These are phyloP conservation scores for Lycocerus yunnanus DNA, from an alignment of 2,888 invertebrate species.

Conservation along the genomic window DNA sequence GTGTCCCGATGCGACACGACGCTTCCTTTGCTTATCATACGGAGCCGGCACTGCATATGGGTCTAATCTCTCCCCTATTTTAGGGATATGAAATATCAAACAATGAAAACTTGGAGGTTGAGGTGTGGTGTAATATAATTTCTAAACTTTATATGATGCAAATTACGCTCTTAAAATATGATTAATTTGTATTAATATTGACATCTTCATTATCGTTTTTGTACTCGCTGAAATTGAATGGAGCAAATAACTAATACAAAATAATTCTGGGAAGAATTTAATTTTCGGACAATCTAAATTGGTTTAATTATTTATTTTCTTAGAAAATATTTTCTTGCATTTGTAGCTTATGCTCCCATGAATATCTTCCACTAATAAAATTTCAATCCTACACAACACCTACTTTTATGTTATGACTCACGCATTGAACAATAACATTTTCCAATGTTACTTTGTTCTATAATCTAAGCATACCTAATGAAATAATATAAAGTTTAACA, in stretches of 20 bases:
- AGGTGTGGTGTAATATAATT: too few relatives aligned
- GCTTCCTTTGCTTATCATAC: too few relatives aligned
- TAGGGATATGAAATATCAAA: too few relatives aligned
- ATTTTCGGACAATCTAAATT: background rate
- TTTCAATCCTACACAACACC: conserved; percentile 23
- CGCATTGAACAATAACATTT: conserved; percentile 11
- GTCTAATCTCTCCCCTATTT: too few relatives aligned
- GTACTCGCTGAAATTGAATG: background rate
- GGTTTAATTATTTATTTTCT: background rate
- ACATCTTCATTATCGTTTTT: background rate
- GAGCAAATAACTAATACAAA: background rate
- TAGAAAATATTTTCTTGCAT: background rate
- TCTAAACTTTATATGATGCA: background rate
- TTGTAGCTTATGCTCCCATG: background rate
- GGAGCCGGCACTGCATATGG: too few relatives aligned
- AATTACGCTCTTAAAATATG: background rate
- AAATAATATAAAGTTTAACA: background rate
- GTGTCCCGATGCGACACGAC: too few relatives aligned
- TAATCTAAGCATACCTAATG: background rate
- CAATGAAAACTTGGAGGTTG: too few relatives aligned
- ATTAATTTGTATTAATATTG: background rate
- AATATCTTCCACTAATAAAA: background rate
- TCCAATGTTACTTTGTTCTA: background rate
- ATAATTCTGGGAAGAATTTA: background rate
- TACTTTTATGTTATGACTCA: conserved; percentile 20